phyloP scores from a whole-genome alignment of 2,113 vertebrate genomes.

The Planiliza haematocheilus region DNA sequence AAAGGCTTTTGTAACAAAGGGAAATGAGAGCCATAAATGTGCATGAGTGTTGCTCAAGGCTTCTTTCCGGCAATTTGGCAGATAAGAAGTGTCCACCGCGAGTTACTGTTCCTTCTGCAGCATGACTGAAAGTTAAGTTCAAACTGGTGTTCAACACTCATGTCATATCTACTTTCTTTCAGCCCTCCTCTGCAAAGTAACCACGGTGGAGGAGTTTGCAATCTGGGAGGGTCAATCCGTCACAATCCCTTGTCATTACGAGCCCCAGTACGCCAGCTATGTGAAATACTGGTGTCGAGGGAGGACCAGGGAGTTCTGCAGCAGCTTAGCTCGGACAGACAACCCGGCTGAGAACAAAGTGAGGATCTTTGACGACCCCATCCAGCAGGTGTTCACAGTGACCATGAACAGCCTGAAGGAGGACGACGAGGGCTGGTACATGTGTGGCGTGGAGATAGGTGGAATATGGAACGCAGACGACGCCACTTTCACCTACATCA shows the following conservation, averaged over 20 bases:
- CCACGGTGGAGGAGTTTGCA: conserved; percentile 36
- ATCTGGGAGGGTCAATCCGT: conserved; percentile 76
- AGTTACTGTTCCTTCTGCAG: conserved; percentile 5
- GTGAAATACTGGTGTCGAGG: conserved; percentile 84
- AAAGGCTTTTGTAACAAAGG: conserved; percentile 13
- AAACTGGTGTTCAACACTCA: conserved; percentile 13
- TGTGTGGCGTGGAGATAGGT: conserved; percentile 80
- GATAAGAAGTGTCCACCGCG: conserved; percentile 19
- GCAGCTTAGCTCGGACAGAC: conserved; percentile 74
- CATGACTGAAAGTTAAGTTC: background rate
- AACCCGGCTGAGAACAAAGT: conserved; percentile 43
- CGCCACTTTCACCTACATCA: conserved; percentile 65
- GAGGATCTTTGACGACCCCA: conserved; percentile 73
- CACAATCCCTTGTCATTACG: conserved; percentile 78
- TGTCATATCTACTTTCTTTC: conserved; percentile 13
- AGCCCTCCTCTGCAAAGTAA: conserved; percentile 68
- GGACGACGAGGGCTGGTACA: conserved; percentile 77
- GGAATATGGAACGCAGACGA: conserved; percentile 68
- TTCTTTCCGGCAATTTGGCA: background rate
- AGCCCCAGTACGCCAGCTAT: conserved; percentile 73
- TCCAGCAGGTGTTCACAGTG: conserved; percentile 78
- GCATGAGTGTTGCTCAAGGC: conserved; percentile 36
- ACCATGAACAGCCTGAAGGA: conserved; percentile 76
- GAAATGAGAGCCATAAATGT: conserved; percentile 44
- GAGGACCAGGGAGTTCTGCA: conserved; percentile 74